phyloP scores from a whole-genome alignment of 2,797 vertebrate species.

The Anomalospiza imberbis region DNA sequence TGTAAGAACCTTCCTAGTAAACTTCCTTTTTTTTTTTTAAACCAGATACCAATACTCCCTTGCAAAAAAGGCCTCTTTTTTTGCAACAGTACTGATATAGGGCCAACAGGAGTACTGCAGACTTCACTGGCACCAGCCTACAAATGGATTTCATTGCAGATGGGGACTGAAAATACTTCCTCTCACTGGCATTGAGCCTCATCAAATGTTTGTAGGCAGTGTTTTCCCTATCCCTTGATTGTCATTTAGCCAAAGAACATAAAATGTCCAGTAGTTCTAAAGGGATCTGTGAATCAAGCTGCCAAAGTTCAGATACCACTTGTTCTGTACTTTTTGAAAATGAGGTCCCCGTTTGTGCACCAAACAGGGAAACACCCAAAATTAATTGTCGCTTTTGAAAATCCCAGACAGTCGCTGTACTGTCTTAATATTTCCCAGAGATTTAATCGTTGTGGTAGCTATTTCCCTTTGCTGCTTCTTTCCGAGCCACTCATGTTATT shows the following conservation, averaged over 20 bases:
- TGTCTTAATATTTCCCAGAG: background rate
- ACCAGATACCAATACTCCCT: background rate
- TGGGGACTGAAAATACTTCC: background rate
- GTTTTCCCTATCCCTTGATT: background rate
- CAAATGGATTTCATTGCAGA: background rate
- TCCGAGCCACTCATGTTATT: background rate
- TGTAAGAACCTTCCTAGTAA: background rate
- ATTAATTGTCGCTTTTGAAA: background rate
- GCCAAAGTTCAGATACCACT: background rate
- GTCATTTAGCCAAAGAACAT: background rate
- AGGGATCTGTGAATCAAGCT: background rate
- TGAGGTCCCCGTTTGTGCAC: background rate
- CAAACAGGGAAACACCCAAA: background rate
- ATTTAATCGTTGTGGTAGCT: constrained; percentile 2
- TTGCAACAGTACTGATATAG: background rate
- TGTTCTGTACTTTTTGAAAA: background rate
- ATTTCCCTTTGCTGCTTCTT: background rate
- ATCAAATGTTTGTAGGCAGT: background rate
- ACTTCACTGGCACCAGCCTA: background rate
- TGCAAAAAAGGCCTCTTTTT: background rate
- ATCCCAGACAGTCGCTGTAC: background rate
- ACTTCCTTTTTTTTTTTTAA: background rate
- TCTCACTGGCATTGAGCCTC: background rate
- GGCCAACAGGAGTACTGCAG: background rate
- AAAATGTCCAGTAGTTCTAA: background rate